Percentiles rank a stretch among this genome's conserved stretches.
phyloP scores from a whole-genome alignment of 2,113 vertebrate genomes.

The Agelaius phoeniceus region DNA sequence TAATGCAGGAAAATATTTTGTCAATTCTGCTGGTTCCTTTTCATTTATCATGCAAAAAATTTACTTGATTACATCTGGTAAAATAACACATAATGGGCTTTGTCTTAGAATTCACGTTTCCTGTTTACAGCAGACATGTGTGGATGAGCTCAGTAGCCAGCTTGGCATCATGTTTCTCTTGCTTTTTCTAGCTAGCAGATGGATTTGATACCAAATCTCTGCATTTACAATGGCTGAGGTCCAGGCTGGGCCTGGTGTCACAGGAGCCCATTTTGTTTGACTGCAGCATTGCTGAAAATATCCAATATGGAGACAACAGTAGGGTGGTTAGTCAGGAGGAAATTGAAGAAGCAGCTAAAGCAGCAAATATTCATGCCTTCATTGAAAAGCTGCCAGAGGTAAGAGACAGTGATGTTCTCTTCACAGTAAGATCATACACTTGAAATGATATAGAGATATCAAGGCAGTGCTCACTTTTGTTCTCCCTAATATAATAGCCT shows the following conservation, averaged over 20 bases:
- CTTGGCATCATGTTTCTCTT: neutral
- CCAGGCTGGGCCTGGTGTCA: constrained; percentile 66
- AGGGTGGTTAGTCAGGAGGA: constrained; percentile 61
- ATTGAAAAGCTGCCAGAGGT: constrained; percentile 69
- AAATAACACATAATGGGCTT: neutral
- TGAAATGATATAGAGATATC: neutral
- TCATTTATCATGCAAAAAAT: neutral
- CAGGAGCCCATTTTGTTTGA: constrained; percentile 73
- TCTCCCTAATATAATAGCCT: neutral
- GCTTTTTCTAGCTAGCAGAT: constrained; percentile 68
- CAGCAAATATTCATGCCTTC: constrained; percentile 71
- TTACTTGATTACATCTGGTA: neutral
- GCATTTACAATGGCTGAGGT: constrained; percentile 58
- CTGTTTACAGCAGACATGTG: neutral
- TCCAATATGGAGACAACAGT: constrained; percentile 59
- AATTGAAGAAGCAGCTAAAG: constrained; percentile 64
- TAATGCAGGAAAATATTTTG: neutral
- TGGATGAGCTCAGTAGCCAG: neutral
- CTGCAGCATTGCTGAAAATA: constrained; percentile 72
- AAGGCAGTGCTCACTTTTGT: neutral
- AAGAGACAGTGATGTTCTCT: neutral
- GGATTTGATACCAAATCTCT: constrained; percentile 62
- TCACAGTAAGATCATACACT: neutral
- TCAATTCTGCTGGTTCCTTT: neutral
- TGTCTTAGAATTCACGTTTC: neutral